A percentile compares a stretch with the other conserved stretches of the same genome.
Evolutionary conservation across 2,888 invertebrate genomes (phyloP).

Genomic region (Argynnis bischoffii): DNA sequence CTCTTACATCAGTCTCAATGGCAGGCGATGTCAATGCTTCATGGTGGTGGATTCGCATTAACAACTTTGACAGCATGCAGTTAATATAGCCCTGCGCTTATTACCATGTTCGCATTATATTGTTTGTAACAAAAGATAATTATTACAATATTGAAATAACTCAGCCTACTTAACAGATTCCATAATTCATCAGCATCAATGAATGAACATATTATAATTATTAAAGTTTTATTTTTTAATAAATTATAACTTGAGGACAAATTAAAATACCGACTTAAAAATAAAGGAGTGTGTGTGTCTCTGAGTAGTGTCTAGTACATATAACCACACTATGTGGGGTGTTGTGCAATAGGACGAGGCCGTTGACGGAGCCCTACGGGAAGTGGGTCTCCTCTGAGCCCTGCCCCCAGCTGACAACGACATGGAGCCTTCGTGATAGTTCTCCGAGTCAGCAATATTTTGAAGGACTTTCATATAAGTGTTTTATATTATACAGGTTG

Average conservation of each 20-base stretch:
- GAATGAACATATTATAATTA: too few relatives aligned
- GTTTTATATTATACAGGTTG: constrained; percentile 12
- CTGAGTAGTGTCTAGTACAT: constrained; percentile 20
- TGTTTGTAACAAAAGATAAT: too few relatives aligned
- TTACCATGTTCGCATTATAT: background rate
- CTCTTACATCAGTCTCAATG: constrained; percentile 26
- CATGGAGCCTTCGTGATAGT: constrained; percentile 23
- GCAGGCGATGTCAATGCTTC: constrained; percentile 26
- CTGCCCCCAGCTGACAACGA: constrained; percentile 40
- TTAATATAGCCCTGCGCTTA: constrained; percentile 15
- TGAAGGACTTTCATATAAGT: constrained; percentile 26
- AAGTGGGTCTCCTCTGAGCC: constrained; percentile 93
- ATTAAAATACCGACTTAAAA: background rate
- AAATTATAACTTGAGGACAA: background rate
- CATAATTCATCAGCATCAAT: too few relatives aligned
- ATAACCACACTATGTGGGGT: constrained; percentile 39
- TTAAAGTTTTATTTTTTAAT: background rate
- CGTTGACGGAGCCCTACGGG: constrained; percentile 95
- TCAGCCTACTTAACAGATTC: too few relatives aligned
- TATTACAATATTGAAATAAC: too few relatives aligned
- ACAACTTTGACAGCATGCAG: constrained; percentile 33
- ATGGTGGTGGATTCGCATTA: constrained; percentile 33
- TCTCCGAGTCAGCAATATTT: constrained; percentile 27
- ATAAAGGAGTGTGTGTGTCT: background rate
- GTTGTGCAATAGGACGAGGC: constrained; percentile 89